These are phyloP conservation scores for Pangasianodon hypophthalmus DNA, from an alignment of 2,113 vertebrate species.

Conservation along the genomic window DNA sequence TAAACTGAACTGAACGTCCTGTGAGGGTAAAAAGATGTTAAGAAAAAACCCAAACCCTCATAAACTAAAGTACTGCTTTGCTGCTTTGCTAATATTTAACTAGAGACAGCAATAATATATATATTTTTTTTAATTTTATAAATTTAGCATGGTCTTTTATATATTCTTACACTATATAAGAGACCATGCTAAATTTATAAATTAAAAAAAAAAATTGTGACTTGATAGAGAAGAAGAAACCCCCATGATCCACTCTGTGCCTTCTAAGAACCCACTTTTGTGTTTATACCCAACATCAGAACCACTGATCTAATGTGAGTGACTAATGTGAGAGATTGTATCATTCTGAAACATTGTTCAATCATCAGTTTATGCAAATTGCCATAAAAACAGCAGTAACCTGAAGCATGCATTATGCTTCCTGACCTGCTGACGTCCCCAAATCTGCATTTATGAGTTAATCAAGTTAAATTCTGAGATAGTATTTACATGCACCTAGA, in stretches of 20 bases:
- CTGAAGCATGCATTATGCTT: background rate
- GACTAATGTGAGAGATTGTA: too few species aligned
- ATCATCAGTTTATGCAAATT: background rate
- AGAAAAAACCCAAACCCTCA: background rate
- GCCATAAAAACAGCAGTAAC: background rate
- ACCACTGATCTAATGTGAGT: background rate
- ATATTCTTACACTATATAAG: too few species aligned
- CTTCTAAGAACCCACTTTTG: background rate
- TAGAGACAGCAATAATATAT: background rate
- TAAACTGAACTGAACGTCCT: background rate
- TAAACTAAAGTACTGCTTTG: background rate
- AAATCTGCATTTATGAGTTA: background rate
- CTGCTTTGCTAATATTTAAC: background rate
- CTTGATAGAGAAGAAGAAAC: background rate
- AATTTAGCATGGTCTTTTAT: too few species aligned
- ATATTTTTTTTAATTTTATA: too few species aligned
- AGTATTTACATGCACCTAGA: slow-evolving; percentile 43
- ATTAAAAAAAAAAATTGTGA: background rate
- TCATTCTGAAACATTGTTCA: background rate
- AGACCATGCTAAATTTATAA: background rate
- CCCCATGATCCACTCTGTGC: background rate
- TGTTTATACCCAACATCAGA: background rate
- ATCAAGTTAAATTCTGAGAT: background rate
- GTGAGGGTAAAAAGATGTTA: background rate
- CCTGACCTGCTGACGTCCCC: background rate